Base-by-base conservation (phyloP, 2,797 vertebrate species). In the Microctenopoma stevenorrisi region DNA sequence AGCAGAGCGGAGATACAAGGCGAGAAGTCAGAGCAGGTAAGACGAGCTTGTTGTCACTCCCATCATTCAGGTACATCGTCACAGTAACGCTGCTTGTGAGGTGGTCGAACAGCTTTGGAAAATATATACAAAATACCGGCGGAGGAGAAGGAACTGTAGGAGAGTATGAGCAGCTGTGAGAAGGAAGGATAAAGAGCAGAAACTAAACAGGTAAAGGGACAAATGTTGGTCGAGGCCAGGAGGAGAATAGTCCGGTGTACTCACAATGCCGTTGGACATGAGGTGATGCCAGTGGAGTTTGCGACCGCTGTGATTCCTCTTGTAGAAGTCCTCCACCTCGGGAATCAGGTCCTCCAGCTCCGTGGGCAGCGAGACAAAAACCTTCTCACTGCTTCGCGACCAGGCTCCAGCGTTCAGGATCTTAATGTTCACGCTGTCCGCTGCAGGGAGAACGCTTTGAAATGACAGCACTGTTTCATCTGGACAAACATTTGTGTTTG, bases 281-380 rank as follows among this genome's bases (percentile, higher is more conserved):
- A 99, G 96, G 90, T 99, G 97, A 75, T 99, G 97, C 97, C 97
- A 99, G 89, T 99, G 97, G 58, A 99, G 94, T 85, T 99, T 99
- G 78, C 97, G 94, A 52, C 97, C 97, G 55, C 97, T 99, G 88
- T 99, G 97, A 82, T 98, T 99, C 92, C 97, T 98, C 92, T 98
- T 99, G 92, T 99, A 99, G 87, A 99, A 99, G 80, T 99, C 97
- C 85, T 99, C 97, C 37, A 99, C 97, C 89, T 99, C 97, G 0
- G 97, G 97, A 84, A 99, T 99, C 72, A 99, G 94, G 82, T 99
- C 97, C 82, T 99, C 97, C 79, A 99, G 92, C 88, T 99, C 97
- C 8, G 97, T 98, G 64, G 97, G 97, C 76, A 98, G 93, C 0
- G 97, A 98, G 15, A 99, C 97, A 83, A 99, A 98, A 25, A 99